A percentile compares a stretch with the other conserved stretches of the same genome.
Evolutionary conservation across 2,797 vertebrate species (phyloP).

Genomic region (Melanotaenia parkinsoni): DNA sequence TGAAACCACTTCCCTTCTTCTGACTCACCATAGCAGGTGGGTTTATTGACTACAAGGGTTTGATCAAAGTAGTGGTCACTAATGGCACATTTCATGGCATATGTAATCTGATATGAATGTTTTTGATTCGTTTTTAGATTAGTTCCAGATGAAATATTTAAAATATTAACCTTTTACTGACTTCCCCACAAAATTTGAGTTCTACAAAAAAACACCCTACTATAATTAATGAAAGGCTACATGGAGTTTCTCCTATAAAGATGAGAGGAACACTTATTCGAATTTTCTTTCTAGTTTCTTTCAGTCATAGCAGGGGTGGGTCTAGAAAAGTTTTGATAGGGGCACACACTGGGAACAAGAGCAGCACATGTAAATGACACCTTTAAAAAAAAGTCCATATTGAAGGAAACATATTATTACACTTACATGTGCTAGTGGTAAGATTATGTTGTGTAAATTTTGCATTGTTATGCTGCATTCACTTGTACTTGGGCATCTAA

Average conservation of each 20-base stretch:
- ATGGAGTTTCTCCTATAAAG: not conserved
- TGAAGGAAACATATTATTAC: too few species aligned
- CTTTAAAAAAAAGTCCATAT: too few species aligned
- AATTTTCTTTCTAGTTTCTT: not conserved
- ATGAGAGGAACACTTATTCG: not conserved
- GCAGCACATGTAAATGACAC: too few species aligned
- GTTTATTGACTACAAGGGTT: not conserved
- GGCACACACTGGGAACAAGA: too few species aligned
- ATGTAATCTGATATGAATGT: not conserved
- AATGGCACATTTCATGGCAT: not conserved
- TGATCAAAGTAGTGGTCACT: not conserved
- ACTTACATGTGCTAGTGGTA: too few species aligned
- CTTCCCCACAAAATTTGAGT: not conserved
- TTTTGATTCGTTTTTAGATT: not conserved
- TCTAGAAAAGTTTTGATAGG: not conserved
- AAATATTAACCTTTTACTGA: not conserved
- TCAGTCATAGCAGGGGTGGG: too few species aligned
- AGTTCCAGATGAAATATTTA: not conserved
- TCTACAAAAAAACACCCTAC: not conserved
- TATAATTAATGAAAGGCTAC: not conserved
- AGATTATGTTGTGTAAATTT: not conserved
- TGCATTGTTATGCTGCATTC: not conserved
- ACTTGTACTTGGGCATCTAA: too few species aligned
- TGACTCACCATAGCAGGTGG: constrained; percentile 14
- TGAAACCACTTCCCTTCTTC: not conserved